These are phyloP conservation scores for Rhabdophis nuchalis DNA, from an alignment of 2,797 vertebrate species.

Conservation along the genomic window DNA sequence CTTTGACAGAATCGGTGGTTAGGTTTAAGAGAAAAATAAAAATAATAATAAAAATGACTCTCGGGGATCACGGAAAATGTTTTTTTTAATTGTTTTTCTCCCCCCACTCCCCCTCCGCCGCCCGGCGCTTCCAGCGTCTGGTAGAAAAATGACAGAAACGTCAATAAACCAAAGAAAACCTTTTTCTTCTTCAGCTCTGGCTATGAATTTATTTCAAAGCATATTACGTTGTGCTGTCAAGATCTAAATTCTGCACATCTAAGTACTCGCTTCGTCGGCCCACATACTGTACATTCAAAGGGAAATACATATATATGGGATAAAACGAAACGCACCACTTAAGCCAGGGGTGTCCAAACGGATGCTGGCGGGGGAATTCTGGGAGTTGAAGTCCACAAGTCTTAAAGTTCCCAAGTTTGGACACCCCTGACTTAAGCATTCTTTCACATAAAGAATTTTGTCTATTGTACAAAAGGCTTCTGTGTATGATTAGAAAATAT, in stretches of 20 bases:
- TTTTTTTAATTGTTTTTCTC: not conserved
- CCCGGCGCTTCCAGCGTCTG: not conserved
- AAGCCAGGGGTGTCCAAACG: too few species aligned
- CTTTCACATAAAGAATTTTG: not conserved
- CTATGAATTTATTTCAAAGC: not conserved
- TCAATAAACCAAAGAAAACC: not conserved
- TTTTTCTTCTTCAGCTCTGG: not conserved
- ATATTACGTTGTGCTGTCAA: not conserved
- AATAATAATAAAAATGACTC: not conserved
- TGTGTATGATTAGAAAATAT: not conserved
- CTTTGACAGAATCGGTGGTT: not conserved
- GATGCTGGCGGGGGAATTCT: too few species aligned
- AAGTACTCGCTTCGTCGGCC: not conserved
- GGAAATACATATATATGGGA: not conserved
- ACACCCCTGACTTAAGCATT: not conserved
- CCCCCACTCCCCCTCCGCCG: not conserved
- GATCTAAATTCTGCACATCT: not conserved
- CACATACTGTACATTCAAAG: not conserved
- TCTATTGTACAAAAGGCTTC: not conserved
- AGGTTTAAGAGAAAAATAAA: not conserved
- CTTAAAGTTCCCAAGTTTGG: too few species aligned
- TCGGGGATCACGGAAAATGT: not conserved
- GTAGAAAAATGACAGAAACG: not conserved
- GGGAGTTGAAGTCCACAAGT: too few species aligned
- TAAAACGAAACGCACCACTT: not conserved